Percentiles rank a stretch among this genome's conserved stretches.
Evolutionary conservation across 2,113 vertebrate species (phyloP).

Genomic region (Peucedramus taeniatus): DNA sequence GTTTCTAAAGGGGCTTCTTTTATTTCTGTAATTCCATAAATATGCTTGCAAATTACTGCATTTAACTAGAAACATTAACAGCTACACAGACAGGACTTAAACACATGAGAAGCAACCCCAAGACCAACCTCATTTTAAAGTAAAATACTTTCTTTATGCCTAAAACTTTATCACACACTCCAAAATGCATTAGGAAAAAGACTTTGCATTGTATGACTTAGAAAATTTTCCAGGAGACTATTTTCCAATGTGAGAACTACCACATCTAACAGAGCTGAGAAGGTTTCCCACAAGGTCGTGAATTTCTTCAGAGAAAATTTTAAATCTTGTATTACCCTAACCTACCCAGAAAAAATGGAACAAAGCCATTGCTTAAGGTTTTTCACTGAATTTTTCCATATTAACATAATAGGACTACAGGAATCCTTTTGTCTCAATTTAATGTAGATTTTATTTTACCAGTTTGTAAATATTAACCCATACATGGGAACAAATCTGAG

Average conservation of each 20-base stretch:
- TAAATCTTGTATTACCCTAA: neutral
- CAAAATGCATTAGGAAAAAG: neutral
- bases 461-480: neutral
- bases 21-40: neutral
- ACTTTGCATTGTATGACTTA: neutral
- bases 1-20: neutral
- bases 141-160: neutral
- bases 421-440: constrained; percentile 13
- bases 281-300: neutral
- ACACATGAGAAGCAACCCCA: neutral
- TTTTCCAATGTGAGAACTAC: constrained; percentile 18
- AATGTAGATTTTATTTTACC: neutral
- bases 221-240: neutral
- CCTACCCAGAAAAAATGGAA: neutral
- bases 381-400: constrained; percentile 14
- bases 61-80: neutral
- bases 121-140: neutral
- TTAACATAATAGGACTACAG: neutral
- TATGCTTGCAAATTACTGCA: neutral
- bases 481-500: neutral
- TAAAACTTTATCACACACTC: neutral
- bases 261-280: constrained; percentile 18
- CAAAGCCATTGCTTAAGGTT: neutral
- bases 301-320: constrained; percentile 21
- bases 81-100: neutral